Conservation (phyloP, 2,888 invertebrate species). For the Odontomyia ornata region DNA sequence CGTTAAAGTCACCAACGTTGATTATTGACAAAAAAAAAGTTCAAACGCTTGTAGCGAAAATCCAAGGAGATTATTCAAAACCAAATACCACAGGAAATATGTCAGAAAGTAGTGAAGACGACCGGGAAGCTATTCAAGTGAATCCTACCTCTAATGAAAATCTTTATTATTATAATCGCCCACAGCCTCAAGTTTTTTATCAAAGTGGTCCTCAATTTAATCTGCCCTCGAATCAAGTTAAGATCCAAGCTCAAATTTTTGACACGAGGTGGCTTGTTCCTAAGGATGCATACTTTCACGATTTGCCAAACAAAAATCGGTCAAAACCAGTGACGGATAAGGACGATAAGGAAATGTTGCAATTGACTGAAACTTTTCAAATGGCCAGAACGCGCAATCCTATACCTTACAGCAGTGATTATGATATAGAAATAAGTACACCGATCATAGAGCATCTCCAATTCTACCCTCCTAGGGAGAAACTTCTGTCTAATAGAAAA, state of each 20-base stretch:
- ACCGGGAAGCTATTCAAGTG: conserved; percentile 63
- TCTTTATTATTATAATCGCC: conserved; percentile 47
- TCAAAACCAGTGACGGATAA: conserved; percentile 49
- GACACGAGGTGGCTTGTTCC: conserved; percentile 64
- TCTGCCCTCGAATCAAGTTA: conserved; percentile 3
- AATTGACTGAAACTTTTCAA: conserved; percentile 42
- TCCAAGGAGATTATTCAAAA: conserved; percentile 53
- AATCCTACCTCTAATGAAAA: neutral
- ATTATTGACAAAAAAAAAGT: conserved; percentile 57
- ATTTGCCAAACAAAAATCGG: conserved; percentile 66
- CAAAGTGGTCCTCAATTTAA: neutral
- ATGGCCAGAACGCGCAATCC: conserved; percentile 50
- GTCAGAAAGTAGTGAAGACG: conserved; percentile 70
- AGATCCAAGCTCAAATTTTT: conserved; percentile 46
- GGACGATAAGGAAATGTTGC: conserved; percentile 50
- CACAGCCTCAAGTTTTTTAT: conserved; percentile 53
- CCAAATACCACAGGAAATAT: conserved; percentile 61
- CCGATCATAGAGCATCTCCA: neutral
- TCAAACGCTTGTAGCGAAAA: conserved; percentile 56
- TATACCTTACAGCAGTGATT: conserved; percentile 47
- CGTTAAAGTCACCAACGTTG: conserved; percentile 55
- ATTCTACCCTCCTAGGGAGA: conserved; percentile 44
- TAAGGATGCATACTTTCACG: conserved; percentile 72
- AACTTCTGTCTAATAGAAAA: conserved; percentile 51
- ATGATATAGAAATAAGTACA: conserved; percentile 27